phyloP scores from a whole-genome alignment of 2,888 invertebrate species.

The Chromoteleia sp. region DNA sequence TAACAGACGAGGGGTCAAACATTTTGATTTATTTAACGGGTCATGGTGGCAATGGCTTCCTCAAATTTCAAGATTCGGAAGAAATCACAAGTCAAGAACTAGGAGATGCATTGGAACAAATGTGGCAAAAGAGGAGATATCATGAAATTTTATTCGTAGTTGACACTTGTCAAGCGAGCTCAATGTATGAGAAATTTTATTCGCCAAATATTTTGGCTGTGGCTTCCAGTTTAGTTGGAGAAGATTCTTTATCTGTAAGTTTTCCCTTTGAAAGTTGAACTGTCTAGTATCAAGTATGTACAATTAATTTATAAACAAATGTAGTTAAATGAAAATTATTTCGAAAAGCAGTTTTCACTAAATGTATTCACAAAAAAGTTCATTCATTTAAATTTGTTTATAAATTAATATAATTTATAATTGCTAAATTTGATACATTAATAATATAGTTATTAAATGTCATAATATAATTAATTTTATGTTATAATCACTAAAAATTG shows the following conservation, averaged over 20 bases:
- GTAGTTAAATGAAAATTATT: too few relatives aligned
- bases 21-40: conserved; percentile 97
- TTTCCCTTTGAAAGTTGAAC: background rate
- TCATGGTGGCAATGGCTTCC: conserved; percentile 99
- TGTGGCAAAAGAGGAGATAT: conserved; percentile 99
- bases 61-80: conserved; percentile 99
- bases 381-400: too few relatives aligned
- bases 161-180: conserved; percentile 99
- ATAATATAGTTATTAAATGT: too few relatives aligned
- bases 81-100: conserved; percentile 99
- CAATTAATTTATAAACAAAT: too few relatives aligned
- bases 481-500: too few relatives aligned
- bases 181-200: conserved; percentile 98
- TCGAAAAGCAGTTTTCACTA: too few relatives aligned
- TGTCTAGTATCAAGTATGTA: too few relatives aligned
- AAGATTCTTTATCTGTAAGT: conserved; percentile 96
- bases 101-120: conserved; percentile 99
- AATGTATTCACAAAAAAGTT: too few relatives aligned
- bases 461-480: too few relatives aligned
- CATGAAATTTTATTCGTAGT: conserved; percentile 99
- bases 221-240: conserved; percentile 98
- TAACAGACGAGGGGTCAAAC: conserved; percentile 98
- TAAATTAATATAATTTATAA: too few relatives aligned
- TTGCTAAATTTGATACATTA: too few relatives aligned
- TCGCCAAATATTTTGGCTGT: conserved; percentile 99